Conservation (phyloP, 2,888 invertebrate species). For the Trichopria drosophilae region DNA sequence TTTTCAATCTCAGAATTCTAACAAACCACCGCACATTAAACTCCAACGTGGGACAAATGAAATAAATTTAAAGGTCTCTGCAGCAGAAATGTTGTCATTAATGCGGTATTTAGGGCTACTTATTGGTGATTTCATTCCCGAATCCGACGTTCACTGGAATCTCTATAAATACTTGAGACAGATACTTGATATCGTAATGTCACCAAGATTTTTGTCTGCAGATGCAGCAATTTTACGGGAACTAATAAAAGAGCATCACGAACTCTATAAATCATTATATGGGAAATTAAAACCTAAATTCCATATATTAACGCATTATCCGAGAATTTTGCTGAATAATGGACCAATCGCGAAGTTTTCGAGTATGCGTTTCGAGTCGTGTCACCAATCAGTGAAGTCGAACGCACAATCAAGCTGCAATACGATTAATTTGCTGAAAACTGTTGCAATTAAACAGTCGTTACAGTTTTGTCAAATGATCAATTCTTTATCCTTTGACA, state of each 20-base stretch:
- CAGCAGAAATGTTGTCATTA: not conserved
- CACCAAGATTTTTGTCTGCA: not conserved
- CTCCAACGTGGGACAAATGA: too few species aligned
- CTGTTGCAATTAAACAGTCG: constrained; percentile 25
- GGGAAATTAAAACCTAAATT: constrained; percentile 22
- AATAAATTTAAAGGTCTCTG: not conserved
- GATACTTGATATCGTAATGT: not conserved
- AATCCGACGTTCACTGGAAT: not conserved
- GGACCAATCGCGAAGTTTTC: not conserved
- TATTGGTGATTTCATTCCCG: not conserved
- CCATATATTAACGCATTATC: constrained; percentile 18
- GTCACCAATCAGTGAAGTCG: constrained; percentile 8
- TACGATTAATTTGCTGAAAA: constrained; percentile 24
- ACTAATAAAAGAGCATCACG: constrained; percentile 18
- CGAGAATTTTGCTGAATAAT: not conserved
- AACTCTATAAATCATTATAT: constrained; percentile 3
- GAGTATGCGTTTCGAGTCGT: not conserved
- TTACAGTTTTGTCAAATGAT: constrained; percentile 25
- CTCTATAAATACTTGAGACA: not conserved
- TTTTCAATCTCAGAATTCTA: not conserved
- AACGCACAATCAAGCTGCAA: constrained; percentile 14
- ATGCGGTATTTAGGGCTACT: not conserved
- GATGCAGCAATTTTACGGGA: constrained; percentile 3
- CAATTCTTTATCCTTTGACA: constrained; percentile 9
- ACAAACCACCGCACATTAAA: not conserved